These are phyloP conservation scores for Willisornis vidua DNA, from an alignment of 2,113 vertebrate genomes.

Conservation along the genomic window DNA sequence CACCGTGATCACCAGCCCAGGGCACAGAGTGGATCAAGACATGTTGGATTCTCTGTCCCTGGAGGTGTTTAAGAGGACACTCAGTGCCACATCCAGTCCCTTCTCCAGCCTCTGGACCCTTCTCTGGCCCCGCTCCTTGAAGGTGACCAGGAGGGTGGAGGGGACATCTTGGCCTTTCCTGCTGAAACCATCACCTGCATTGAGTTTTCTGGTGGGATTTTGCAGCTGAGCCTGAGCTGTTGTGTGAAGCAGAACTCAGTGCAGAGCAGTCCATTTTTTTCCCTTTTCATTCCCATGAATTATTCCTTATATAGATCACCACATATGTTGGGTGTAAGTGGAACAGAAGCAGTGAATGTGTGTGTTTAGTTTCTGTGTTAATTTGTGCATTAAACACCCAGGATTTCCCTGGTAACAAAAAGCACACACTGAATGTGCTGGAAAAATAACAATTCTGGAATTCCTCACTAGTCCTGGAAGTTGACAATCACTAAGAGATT, in stretches of 20 bases:
- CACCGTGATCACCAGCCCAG: too few relatives aligned
- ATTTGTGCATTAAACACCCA: neutral
- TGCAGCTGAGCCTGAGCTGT: neutral
- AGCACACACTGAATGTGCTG: neutral
- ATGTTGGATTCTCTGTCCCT: too few relatives aligned
- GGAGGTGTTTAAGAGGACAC: too few relatives aligned
- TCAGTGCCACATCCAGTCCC: too few relatives aligned
- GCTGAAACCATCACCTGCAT: neutral
- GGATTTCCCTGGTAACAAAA: neutral
- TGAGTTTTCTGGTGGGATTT: neutral
- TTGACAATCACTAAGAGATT: neutral
- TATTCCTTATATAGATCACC: neutral
- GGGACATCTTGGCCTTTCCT: neutral
- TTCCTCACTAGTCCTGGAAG: neutral
- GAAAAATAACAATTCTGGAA: neutral
- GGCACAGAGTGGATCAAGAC: too few relatives aligned
- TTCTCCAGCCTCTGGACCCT: too few relatives aligned
- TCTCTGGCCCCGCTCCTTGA: too few relatives aligned
- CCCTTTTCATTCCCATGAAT: accelerated
- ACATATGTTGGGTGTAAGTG: neutral
- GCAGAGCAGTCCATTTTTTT: neutral
- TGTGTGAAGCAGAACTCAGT: neutral
- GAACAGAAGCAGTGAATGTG: neutral
- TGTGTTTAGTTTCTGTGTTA: neutral
- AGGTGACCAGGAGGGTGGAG: neutral